Evolutionary conservation across 2,888 invertebrate genomes (phyloP).

Genomic region (Griposia aprilina): DNA sequence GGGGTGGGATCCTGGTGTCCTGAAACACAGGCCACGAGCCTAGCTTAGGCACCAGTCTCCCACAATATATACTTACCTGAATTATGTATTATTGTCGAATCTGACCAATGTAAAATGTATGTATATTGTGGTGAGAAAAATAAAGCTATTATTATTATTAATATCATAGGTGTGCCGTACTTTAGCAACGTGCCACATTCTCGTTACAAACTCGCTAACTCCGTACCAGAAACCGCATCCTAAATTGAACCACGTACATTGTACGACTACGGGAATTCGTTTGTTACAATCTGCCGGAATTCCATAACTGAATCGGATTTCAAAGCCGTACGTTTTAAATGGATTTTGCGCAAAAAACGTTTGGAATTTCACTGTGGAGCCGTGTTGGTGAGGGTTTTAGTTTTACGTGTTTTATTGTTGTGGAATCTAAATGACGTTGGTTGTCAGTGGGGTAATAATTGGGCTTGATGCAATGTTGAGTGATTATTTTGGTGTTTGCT

Average conservation of each 20-base stretch:
- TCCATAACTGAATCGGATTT: constrained; percentile 61
- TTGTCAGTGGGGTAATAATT: not conserved
- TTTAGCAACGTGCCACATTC: constrained; percentile 7
- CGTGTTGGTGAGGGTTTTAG: constrained; percentile 19
- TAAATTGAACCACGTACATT: constrained; percentile 25
- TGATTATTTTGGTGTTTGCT: not conserved
- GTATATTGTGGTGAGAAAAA: no score
- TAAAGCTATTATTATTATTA: no score
- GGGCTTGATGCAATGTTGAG: not conserved
- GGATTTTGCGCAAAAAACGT: constrained; percentile 46
- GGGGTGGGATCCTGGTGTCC: no score
- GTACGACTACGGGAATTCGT: constrained; percentile 50
- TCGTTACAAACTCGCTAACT: constrained; percentile 40
- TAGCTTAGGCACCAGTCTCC: no score
- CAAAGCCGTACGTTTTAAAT: constrained; percentile 42
- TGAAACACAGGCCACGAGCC: no score
- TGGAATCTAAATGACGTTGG: not conserved
- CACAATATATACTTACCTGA: no score
- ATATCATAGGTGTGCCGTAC: no score
- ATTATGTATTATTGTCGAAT: no score
- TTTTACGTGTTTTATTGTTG: constrained; percentile 1
- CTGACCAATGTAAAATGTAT: no score
- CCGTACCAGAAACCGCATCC: constrained; percentile 24
- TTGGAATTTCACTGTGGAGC: constrained; percentile 23
- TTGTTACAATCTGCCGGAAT: constrained; percentile 57